These are phyloP conservation scores for Emesis russula DNA, from an alignment of 2,888 invertebrate species.

Conservation along the genomic window DNA sequence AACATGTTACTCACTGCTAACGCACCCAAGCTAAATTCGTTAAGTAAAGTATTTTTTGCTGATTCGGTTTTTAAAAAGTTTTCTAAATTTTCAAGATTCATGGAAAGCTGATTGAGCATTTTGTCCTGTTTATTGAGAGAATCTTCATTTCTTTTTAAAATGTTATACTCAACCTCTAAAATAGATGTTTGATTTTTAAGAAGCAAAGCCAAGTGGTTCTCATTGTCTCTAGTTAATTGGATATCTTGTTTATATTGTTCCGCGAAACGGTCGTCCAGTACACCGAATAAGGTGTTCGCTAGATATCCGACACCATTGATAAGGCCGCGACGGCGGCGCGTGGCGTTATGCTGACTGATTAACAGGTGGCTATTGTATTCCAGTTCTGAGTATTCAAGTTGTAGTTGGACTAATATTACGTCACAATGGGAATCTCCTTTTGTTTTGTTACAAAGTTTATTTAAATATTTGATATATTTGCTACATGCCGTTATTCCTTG, in stretches of 20 bases:
- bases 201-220: slow-evolving; percentile 40
- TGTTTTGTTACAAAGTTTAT: background rate
- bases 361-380: slow-evolving; percentile 54
- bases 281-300: slow-evolving; percentile 66
- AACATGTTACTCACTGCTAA: background rate
- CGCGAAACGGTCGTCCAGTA: slow-evolving; percentile 75
- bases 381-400: slow-evolving; percentile 1
- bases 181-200: slow-evolving; percentile 74
- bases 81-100: no score
- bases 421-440: slow-evolving; percentile 2
- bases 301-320: slow-evolving; percentile 73
- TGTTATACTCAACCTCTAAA: slow-evolving; percentile 70
- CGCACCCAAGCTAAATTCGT: no score
- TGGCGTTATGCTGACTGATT: slow-evolving; percentile 46
- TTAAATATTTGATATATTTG: background rate
- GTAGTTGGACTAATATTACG: background rate
- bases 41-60: no score
- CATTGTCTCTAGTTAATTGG: slow-evolving; percentile 36
- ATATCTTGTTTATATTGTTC: slow-evolving; percentile 70
- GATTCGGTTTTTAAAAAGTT: no score
- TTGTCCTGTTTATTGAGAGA: background rate
- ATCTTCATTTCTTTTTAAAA: slow-evolving; percentile 55
- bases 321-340: slow-evolving; percentile 53
- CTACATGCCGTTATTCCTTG: slow-evolving; percentile 23
- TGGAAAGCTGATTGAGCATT: background rate